These are phyloP conservation scores for Vollenhovia emeryi DNA, from an alignment of 1,140 invertebrate genomes.

Conservation along the genomic window DNA sequence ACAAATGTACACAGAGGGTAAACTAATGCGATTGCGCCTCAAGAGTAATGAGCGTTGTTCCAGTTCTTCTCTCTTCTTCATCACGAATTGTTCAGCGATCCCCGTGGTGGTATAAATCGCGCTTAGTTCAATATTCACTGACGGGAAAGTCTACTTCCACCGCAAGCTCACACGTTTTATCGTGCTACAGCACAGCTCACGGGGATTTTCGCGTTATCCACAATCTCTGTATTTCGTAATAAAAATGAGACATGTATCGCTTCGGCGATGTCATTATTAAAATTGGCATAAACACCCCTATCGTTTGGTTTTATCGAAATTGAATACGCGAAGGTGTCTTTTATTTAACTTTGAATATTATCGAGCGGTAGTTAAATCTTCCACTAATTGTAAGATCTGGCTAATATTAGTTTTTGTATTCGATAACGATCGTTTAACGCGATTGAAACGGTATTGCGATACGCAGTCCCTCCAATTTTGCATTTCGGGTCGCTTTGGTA, in stretches of 20 bases:
- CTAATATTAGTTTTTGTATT: background rate
- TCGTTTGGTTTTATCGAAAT: no score
- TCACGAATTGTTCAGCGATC: background rate
- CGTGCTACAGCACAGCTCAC: background rate
- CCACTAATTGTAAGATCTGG: background rate
- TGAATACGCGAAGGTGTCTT: background rate
- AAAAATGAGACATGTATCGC: constrained; percentile 1
- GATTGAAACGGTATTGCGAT: background rate
- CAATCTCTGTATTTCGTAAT: background rate
- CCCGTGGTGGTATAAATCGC: constrained; percentile 37
- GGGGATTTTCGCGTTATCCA: constrained; percentile 35
- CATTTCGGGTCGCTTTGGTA: background rate
- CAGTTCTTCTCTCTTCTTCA: background rate
- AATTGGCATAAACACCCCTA: background rate
- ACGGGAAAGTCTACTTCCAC: background rate
- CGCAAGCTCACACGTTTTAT: constrained; percentile 37
- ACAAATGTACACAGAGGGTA: background rate
- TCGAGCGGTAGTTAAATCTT: background rate
- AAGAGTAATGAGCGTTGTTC: background rate
- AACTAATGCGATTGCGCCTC: background rate
- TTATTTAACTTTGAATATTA: background rate
- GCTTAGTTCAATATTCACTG: constrained; percentile 39
- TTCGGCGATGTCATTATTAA: background rate
- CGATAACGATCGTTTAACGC: background rate
- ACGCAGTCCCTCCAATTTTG: background rate